Percentiles rank a stretch among this genome's conserved stretches.
phyloP scores from a whole-genome alignment of 2,797 vertebrate species.

The Masticophis lateralis region DNA sequence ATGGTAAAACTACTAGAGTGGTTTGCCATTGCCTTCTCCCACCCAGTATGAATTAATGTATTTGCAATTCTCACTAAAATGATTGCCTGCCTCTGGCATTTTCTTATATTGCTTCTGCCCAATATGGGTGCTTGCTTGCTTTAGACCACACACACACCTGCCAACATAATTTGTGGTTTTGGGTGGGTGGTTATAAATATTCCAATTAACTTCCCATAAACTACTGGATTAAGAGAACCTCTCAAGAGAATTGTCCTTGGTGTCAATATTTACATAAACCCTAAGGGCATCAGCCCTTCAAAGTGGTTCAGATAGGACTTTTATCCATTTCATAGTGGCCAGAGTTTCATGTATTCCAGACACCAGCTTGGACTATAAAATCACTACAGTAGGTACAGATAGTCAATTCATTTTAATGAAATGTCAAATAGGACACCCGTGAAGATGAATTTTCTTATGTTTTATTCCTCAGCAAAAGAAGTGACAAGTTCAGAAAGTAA shows the following conservation, averaged over 20 bases:
- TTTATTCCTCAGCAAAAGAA: not conserved
- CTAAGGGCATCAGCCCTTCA: not conserved
- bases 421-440: slow-evolving; percentile 1
- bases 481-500: not conserved
- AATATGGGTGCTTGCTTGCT: not conserved
- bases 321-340: not conserved
- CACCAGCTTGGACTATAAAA: not conserved
- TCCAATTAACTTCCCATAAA: not conserved
- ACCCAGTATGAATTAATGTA: not conserved
- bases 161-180: not conserved
- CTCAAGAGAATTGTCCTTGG: not conserved
- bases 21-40: not conserved
- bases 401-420: slow-evolving; percentile 24
- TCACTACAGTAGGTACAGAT: not conserved
- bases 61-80: not conserved
- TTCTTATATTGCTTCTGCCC: not conserved
- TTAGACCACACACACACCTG: not conserved
- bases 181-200: not conserved
- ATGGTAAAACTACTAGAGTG: not conserved
- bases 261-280: not conserved
- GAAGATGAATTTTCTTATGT: slow-evolving; percentile 12
- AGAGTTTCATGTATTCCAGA: slow-evolving; percentile 8
- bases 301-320: not conserved
- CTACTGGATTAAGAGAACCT: not conserved
- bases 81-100: not conserved